A percentile compares a stretch with the other conserved stretches of the same genome.
Evolutionary conservation across 2,113 vertebrate genomes (phyloP).

Genomic region (Pelobates fuscus): DNA sequence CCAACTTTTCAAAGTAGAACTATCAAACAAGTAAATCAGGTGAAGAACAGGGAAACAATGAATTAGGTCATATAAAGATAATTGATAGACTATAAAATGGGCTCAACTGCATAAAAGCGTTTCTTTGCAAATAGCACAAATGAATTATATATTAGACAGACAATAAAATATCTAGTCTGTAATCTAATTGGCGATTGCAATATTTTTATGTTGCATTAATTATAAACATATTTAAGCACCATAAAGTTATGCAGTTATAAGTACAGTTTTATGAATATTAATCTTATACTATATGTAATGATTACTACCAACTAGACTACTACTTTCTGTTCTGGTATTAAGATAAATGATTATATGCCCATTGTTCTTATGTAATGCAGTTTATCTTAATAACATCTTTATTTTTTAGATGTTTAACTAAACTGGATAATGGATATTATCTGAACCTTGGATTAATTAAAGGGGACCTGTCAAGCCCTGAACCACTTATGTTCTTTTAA

Average conservation of each 20-base stretch:
- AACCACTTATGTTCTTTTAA: too few species aligned
- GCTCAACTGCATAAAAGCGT: slow-evolving; percentile 7
- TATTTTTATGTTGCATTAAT: neutral
- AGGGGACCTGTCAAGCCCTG: too few species aligned
- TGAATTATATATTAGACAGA: neutral
- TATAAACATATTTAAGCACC: neutral
- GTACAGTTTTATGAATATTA: neutral
- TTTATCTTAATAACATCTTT: too few species aligned
- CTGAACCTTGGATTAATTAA: too few species aligned
- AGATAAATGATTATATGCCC: neutral
- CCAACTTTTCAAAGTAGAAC: neutral
- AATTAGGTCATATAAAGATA: slow-evolving; percentile 1
- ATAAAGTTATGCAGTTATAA: neutral
- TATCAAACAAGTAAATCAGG: slow-evolving; percentile 12
- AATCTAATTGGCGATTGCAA: slow-evolving; percentile 2
- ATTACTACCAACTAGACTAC: neutral
- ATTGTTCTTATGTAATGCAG: too few species aligned
- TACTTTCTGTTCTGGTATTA: neutral
- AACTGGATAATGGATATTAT: too few species aligned
- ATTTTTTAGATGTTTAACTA: too few species aligned
- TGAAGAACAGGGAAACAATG: slow-evolving; percentile 1
- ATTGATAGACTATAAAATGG: slow-evolving; percentile 18
- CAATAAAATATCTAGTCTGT: neutral
- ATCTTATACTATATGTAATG: neutral
- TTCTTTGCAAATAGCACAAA: slow-evolving; percentile 2